These are phyloP conservation scores for Branchipolynoe longqiensis DNA, from an alignment of 2,888 invertebrate genomes.

Conservation along the genomic window DNA sequence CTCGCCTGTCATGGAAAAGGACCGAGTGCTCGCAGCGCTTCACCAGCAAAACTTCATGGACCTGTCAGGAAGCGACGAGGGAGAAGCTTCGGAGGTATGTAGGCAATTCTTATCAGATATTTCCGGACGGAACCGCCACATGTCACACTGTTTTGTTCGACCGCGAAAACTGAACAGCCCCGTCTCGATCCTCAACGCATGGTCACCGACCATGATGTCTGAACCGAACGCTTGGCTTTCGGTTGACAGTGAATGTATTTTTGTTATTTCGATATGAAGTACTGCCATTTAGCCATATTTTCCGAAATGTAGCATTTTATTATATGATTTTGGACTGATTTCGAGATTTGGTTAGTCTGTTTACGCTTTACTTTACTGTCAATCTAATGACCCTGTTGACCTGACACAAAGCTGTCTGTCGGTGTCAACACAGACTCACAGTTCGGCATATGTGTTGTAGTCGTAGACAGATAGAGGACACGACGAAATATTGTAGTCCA, in stretches of 20 bases:
- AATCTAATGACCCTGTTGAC: conserved; percentile 13
- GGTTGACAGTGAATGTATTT: conserved; percentile 24
- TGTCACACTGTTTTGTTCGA: conserved; percentile 19
- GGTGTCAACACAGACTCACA: conserved; percentile 6
- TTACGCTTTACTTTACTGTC: neutral
- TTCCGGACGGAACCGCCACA: neutral
- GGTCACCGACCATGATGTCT: conserved; percentile 22
- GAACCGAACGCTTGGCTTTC: neutral
- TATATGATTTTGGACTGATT: neutral
- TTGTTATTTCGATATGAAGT: neutral
- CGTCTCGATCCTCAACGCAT: conserved; percentile 37
- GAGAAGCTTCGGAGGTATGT: conserved; percentile 94
- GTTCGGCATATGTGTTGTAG: conserved; percentile 42
- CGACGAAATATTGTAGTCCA: conserved; percentile 11
- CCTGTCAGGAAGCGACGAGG: conserved; percentile 97
- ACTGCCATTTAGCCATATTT: neutral
- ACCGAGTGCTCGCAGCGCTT: conserved; percentile 70
- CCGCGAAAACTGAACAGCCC: neutral
- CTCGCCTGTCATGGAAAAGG: conserved; percentile 68
- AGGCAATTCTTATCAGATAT: neutral
- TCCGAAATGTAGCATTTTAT: neutral
- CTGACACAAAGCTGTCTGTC: conserved; percentile 8
- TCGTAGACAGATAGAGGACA: conserved; percentile 47
- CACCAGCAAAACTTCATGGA: conserved; percentile 90
- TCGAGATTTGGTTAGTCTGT: neutral